Evolutionary conservation across 2,797 vertebrate genomes (phyloP).

Genomic region (Rhodeus uyekii): DNA sequence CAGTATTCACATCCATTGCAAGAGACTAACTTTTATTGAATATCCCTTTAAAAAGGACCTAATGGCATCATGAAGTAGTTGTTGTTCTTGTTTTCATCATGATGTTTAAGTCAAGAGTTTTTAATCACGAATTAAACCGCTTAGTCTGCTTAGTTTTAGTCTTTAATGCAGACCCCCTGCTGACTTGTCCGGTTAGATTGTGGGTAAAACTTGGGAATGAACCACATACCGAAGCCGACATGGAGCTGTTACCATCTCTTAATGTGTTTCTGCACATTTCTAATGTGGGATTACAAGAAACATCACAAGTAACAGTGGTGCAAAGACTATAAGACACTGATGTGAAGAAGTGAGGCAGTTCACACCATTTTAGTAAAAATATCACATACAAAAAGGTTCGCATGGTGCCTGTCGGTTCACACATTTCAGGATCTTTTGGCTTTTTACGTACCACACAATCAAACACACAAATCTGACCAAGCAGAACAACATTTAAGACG

Average conservation of each 20-base stretch:
- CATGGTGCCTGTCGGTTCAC: background rate
- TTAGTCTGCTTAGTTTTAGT: conserved; percentile 50
- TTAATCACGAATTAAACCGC: conserved; percentile 51
- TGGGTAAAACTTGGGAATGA: conserved; percentile 28
- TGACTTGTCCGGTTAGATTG: conserved; percentile 37
- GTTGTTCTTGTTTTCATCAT: conserved; percentile 24
- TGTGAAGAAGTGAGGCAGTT: background rate
- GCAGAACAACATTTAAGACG: background rate
- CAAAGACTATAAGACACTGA: conserved; percentile 5
- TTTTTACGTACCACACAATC: background rate
- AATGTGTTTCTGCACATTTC: conserved; percentile 20
- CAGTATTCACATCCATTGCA: background rate
- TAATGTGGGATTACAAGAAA: conserved; percentile 39
- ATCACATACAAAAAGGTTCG: background rate
- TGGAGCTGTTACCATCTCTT: conserved; percentile 26
- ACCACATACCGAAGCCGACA: background rate
- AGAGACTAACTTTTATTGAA: background rate
- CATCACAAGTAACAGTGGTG: conserved; percentile 15
- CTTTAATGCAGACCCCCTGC: conserved; percentile 43
- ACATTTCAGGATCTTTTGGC: background rate
- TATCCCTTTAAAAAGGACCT: background rate
- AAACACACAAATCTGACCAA: background rate
- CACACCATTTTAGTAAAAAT: background rate
- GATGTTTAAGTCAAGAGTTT: conserved; percentile 36
- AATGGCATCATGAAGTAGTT: background rate